Evolutionary conservation across 1,140 invertebrate species (phyloP), one percentile per base, ranked within the genome.

Genomic region (Ridgeia piscesae): DNA sequence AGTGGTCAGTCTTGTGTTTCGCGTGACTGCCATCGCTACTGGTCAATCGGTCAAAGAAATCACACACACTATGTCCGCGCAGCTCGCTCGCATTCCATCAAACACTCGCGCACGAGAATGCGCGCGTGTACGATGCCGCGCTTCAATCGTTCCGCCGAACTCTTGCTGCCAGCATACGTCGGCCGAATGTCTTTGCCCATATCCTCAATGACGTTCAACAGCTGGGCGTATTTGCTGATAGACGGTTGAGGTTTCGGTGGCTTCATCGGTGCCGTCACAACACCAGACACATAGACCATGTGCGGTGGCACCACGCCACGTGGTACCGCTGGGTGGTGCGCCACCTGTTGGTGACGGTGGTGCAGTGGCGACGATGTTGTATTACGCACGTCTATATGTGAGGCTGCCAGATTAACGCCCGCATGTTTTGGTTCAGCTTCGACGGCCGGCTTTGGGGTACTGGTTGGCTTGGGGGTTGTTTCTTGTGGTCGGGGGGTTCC

Each of bases 151-250:
- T 99, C 99, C 8, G 98, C 97, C 33, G 98, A 99, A 94, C 97
- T 98, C 95, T 98, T 98, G 95, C 98, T 99, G 1, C 99, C 98
- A 33, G 99, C 98, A 96, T 99, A 99, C n/a, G 98, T 99, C 50
- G 99, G 99, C 93, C 99, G 96, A 93, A 99, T 98, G 95, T 99
- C 99, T 95, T 98, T 98, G 42, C 98, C 98, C 97, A 99, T 98
- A 96, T 99, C 99, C 96, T 99, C 99, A 94, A 99, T 99, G 1
- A 99, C 98, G 34, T 97, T 97, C 94, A 99, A 95, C 21, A 99
- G 96, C 95, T 99, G 98, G 92, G 97, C 97, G 96, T 99, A 99
- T 96, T 99, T 99, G 95, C 98, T 98, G 58, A 77, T 77, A 9
- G 58, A 97, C 92, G 97, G 97, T 94, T 95, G 93, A 92, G 93